Percentiles rank a stretch among this genome's conserved stretches.
Evolutionary conservation across 2,888 invertebrate species (phyloP).

Genomic region (Nesidiocoris tenuis): DNA sequence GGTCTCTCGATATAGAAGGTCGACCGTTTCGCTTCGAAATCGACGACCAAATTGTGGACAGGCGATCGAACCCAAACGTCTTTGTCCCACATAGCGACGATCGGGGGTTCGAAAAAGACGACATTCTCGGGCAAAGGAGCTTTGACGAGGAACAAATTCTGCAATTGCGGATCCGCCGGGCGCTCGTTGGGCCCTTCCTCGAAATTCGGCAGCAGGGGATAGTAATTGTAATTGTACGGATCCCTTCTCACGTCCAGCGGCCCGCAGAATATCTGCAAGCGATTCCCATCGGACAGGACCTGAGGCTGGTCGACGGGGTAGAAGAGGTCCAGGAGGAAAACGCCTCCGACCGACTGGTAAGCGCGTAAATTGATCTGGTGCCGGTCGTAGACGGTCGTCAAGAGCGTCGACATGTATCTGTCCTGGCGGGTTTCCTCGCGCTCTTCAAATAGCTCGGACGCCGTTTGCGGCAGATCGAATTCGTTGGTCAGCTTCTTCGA

Average conservation of each 20-base stretch:
- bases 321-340: conserved; percentile 70
- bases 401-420: conserved; percentile 19
- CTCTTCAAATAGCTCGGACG: conserved; percentile 9
- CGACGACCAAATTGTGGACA: conserved; percentile 76
- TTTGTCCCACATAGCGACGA: conserved; percentile 68
- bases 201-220: conserved; percentile 32
- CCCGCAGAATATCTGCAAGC: conserved; percentile 37
- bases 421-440: conserved; percentile 22
- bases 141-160: conserved; percentile 16
- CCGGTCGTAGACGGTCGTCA: neutral
- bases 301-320: conserved; percentile 73
- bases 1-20: conserved; percentile 14
- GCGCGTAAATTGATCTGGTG: conserved; percentile 66
- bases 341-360: conserved; percentile 73
- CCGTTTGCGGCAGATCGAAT: conserved; percentile 19
- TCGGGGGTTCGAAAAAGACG: conserved; percentile 55
- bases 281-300: conserved; percentile 46
- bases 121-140: conserved; percentile 17
- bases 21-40: conserved; percentile 72
- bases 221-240: conserved; percentile 39
- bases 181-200: neutral
- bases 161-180: neutral
- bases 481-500: neutral
- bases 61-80: conserved; percentile 69
- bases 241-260: neutral